Evolutionary conservation across 2,797 vertebrate species (phyloP).

Genomic region (Acrossocheilus fasciatus): DNA sequence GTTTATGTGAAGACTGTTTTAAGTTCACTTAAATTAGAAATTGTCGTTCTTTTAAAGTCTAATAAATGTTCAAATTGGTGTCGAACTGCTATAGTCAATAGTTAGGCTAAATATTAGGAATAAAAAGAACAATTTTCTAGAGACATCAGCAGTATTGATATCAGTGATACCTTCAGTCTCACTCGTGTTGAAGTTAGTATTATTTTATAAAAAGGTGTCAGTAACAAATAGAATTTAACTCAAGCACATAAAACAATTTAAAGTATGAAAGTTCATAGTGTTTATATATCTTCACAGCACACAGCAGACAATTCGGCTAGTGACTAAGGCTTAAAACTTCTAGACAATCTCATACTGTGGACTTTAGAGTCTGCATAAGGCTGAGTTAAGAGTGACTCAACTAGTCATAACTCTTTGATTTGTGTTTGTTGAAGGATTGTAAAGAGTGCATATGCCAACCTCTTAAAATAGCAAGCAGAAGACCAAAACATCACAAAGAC

Average conservation of each 20-base stretch:
- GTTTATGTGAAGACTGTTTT: no score
- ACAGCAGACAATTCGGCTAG: not conserved
- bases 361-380: not conserved
- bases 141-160: no score
- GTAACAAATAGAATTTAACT: not conserved
- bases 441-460: conserved; percentile 54
- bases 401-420: conserved; percentile 14
- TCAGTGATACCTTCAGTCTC: not conserved
- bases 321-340: conserved; percentile 12
- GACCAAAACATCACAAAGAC: conserved; percentile 46
- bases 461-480: conserved; percentile 54
- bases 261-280: not conserved
- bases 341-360: not conserved
- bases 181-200: not conserved
- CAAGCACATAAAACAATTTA: not conserved
- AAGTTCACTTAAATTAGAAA: no score
- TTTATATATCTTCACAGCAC: not conserved
- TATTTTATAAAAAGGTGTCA: not conserved
- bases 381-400: not conserved
- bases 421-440: conserved; percentile 33
- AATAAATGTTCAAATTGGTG: no score
- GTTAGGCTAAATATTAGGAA: no score
- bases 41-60: no score
- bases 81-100: no score
- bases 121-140: no score